Evolutionary conservation across 2,113 vertebrate genomes (phyloP), one percentile per base, ranked within the genome.

Genomic region (Myiagra hebetior): DNA sequence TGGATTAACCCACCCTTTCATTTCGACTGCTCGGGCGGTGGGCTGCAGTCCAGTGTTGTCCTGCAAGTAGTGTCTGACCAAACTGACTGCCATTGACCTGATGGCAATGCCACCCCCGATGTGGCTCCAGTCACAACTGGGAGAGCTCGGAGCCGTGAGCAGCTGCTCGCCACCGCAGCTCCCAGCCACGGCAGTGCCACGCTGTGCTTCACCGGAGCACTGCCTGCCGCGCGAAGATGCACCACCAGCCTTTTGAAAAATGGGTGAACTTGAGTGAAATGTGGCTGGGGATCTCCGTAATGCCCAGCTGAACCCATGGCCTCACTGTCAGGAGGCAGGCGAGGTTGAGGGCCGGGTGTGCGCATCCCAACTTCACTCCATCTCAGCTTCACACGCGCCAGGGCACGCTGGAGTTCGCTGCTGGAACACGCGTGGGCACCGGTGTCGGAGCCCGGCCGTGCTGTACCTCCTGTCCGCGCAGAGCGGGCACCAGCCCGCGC

Each of bases 241-340:
- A 22, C 20, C 24, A 15, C 3, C 30, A 33, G 47, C 52, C 30
- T 41, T 28, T 39, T 37, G 6, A 20, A 37, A 72, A n/a, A 63
- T 0, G 33, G 33, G 56, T 4, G 15, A 52, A 68, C 23, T 4
- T 5, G 17, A 33, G 64, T 5, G 31, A 80, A 37, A 83, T 44
- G 27, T 23, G 20, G 11, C 18, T 9, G 12, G 18, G 23, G 53
- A 46, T 49, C 39, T 31, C 26, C 11, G 1, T 7, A 1, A 11
- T 2, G 49, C 72, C 15, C 37, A 44, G 21, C 65, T 7, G 13
- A 21, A 10, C 46, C 28, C 82, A 23, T 2, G 2, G 44, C 78
- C 53, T 28, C 73, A 1, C 35, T 1, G 39, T 7, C 53, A 11
- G 22, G 16, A 44, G 13, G 30, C 12, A 20, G 0, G 0, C 0